phyloP scores from a whole-genome alignment of 2,888 invertebrate genomes.

The Sminthurides aquaticus region DNA sequence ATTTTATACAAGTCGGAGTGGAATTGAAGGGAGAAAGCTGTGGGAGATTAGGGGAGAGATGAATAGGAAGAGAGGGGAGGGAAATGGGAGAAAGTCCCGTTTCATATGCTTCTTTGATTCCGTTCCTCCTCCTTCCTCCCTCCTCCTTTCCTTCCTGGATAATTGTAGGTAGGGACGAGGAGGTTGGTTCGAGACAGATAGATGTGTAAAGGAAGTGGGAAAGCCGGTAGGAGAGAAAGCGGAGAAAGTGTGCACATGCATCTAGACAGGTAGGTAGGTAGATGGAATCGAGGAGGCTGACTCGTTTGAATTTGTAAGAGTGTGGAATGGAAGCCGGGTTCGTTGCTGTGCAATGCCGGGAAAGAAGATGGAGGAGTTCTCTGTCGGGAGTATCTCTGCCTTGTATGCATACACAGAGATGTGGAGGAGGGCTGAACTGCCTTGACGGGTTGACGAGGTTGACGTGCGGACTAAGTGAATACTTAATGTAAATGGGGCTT shows the following conservation, averaged over 20 bases:
- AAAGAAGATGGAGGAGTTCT: no score
- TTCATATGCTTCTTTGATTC: neutral
- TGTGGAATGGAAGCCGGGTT: neutral
- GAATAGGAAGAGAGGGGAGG: slow-evolving; percentile 1
- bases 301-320: neutral
- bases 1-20: neutral
- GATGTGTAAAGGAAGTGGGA: neutral
- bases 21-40: neutral
- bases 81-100: neutral
- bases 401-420: no score
- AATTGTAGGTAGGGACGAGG: neutral
- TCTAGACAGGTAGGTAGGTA: neutral
- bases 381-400: no score
- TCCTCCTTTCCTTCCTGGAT: neutral
- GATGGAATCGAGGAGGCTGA: neutral
- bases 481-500: slow-evolving; percentile 23
- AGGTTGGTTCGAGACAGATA: neutral
- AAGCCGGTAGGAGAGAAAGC: neutral
- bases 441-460: neutral
- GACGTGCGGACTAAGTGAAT: slow-evolving; percentile 20
- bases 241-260: neutral
- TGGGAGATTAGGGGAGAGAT: no score
- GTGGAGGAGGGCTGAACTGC: slow-evolving; percentile 12
- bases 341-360: no score
- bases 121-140: slow-evolving; percentile 2